Evolutionary conservation across 1,140 invertebrate genomes (phyloP).

Genomic region (Cepaea nemoralis): DNA sequence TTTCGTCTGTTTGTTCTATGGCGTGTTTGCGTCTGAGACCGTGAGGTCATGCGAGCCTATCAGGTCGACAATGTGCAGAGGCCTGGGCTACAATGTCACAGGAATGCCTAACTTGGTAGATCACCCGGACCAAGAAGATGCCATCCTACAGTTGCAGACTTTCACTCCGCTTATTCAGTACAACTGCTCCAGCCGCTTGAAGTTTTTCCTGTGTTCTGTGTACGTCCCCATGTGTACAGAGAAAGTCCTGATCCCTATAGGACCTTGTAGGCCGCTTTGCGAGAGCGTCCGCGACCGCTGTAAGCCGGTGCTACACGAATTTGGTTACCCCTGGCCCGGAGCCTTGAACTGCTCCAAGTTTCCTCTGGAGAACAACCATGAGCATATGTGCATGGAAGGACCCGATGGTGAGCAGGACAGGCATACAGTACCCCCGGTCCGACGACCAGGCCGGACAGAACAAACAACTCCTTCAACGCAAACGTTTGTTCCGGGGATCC

Average conservation of each 20-base stretch:
- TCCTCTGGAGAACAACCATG: slow-evolving; percentile 83
- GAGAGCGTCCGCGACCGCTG: slow-evolving; percentile 86
- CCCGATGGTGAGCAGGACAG: slow-evolving; percentile 73
- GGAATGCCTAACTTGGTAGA: slow-evolving; percentile 91
- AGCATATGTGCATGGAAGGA: slow-evolving; percentile 96
- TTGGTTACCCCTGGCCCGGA: slow-evolving; percentile 92
- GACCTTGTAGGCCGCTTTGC: slow-evolving; percentile 90
- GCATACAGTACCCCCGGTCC: neutral
- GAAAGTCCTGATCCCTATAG: slow-evolving; percentile 88
- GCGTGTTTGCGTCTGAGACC: slow-evolving; percentile 47
- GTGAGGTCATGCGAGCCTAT: slow-evolving; percentile 83
- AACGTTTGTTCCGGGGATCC: neutral
- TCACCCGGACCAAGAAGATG: slow-evolving; percentile 87
- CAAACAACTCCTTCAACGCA: neutral
- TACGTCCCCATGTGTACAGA: slow-evolving; percentile 97
- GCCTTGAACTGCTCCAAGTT: slow-evolving; percentile 90
- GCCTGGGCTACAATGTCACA: slow-evolving; percentile 90
- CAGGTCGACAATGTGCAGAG: slow-evolving; percentile 85
- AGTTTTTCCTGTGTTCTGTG: slow-evolving; percentile 92
- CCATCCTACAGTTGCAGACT: slow-evolving; percentile 85
- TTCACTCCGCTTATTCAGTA: slow-evolving; percentile 93
- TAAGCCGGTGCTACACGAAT: slow-evolving; percentile 87
- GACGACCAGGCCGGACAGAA: slow-evolving; percentile 8
- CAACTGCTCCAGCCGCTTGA: slow-evolving; percentile 89
- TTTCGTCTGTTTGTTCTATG: neutral